Evolutionary conservation across 1,140 invertebrate genomes (phyloP).

Genomic region (Lepidotrigona ventralis): DNA sequence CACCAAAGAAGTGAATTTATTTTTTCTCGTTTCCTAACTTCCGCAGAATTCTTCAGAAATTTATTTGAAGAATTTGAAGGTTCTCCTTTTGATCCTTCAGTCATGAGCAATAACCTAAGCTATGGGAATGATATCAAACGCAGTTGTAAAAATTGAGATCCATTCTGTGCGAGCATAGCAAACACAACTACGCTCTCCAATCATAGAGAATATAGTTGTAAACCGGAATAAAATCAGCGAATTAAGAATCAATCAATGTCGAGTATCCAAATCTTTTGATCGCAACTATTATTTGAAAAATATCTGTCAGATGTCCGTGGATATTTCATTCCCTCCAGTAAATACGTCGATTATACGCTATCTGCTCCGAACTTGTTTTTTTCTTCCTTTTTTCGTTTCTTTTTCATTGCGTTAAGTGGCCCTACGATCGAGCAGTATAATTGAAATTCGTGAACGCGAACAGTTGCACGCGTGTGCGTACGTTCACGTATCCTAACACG

Average conservation of each 20-base stretch:
- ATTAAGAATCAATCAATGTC: not conserved
- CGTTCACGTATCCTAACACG: constrained; percentile 49
- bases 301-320: no score
- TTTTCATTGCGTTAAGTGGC: not conserved
- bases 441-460: constrained; percentile 38
- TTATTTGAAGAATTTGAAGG: not conserved
- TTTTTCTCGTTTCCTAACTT: not conserved
- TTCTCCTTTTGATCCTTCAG: not conserved
- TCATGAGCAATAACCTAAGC: not conserved
- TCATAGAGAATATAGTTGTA: not conserved
- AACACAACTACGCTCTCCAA: not conserved
- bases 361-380: not conserved
- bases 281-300: not conserved
- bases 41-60: not conserved
- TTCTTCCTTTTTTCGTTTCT: not conserved
- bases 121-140: not conserved
- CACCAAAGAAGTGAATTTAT: not conserved
- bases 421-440: not conserved
- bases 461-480: constrained; percentile 31
- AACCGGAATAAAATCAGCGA: no score
- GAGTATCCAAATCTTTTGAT: not conserved
- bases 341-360: not conserved
- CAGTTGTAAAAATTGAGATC: not conserved
- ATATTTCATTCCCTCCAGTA: not conserved
- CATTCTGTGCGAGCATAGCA: not conserved